Evolutionary conservation across 2,797 vertebrate species (phyloP), one percentile per base, ranked within the genome.

Genomic region (Neopelma chrysocephalum): DNA sequence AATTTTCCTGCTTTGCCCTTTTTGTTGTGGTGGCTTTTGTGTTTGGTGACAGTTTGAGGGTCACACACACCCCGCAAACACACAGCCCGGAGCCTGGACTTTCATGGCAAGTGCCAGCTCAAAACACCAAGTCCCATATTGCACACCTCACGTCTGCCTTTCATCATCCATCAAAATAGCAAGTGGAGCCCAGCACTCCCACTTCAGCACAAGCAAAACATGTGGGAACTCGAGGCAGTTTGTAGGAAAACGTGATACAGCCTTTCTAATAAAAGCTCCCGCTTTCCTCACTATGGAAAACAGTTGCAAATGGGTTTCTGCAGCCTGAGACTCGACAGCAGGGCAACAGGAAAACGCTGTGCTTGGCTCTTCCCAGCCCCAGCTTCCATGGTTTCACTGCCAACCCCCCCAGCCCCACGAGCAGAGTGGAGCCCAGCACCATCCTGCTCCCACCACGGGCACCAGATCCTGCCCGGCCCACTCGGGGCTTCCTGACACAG

Each of bases 181-280:
- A 93, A 82, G 90, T 7, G 0, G 32, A 90, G 77, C 92, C 86
- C 85, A 68, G 82, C 85, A 81, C 94, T 91, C 91, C 91, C 89
- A 94, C 94, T 90, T 32, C 69, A 66, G 82, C 85, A 72, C 7
- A 68, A 96, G 95, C 85, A 90, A 90, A 95, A 96, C 94, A 93
- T 47, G 92, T 93, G 96, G 96, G 93, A 92, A 94, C 86, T 82
- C 43, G 71, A 94, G 81, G 91, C 89, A 45, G 66, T 72, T 43
- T 32, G 83, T 9, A 89, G 58, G 93, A 95, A 95, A 95, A 95
- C 75, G 81, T 56, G 93, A 89, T 81, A 79, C 57, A 91, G 40
- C 91, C 86, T 75, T 93, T 57, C 96, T 95, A 95, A 96, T 64
- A 96, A 96, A 97, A 97, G 96, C 94, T 92, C 79, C 89, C 8